Evolutionary conservation across 2,888 invertebrate species (phyloP), one percentile per base, ranked within the genome.

Genomic region (Lithophane semibrunnea): DNA sequence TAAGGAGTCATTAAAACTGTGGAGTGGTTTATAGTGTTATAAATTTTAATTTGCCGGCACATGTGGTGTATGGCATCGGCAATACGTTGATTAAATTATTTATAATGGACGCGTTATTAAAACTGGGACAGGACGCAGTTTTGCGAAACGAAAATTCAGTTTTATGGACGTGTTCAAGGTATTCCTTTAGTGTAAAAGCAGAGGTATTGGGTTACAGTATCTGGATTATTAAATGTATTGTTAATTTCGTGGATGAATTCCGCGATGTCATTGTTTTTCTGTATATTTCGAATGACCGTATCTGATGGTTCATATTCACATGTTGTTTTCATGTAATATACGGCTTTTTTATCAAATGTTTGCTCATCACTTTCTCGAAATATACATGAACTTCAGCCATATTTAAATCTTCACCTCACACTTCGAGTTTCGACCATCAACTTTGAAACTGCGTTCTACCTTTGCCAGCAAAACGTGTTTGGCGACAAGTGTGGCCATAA

Each of bases 1-100:
- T 92, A 92, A 92, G 88, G 89, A 90, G 88, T 87, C 89, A 91
- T 92, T 91, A 92, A 91, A 88, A 88, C 84, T 84, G 87, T 88
- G 79, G 89, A 90, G 83, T 86, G 81, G 85, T 91, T 92, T 89
- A 91, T 91, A 88, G 90, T 85, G 89, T 87, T 90, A 91, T 92
- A 91, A 92, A 93, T 93, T 92, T 90, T 91, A 92, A 92, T 92
- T 91, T 84, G 83, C 79, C 73, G 69, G 79, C 88, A 82, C 88
- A 88, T 88, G 84, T 87, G 89, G 85, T 80, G 75, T 82, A 85
- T 85, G 82, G 85, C 79, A 75, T 86, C 83, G 86, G 75, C 85
- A 79, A 87, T 84, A 86, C 75, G 86, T 85, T 88, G 87, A 89
- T 89, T 90, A 82, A 88, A 90, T 89, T 90, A 89, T 88, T 86